A percentile compares a stretch with the other conserved stretches of the same genome.
Conservation (phyloP, 2,113 vertebrate species). For the cattle (Bos taurus) region ARS-UCD2.0 NC_037344.1:41643501-41644000, state of each 20-base stretch:
- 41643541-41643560: neutral
- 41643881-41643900: neutral
- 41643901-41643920: neutral
- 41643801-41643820: fast-evolving
- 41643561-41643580: neutral
- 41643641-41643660: too few relatives aligned
- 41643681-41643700: too few relatives aligned
- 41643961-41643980: neutral
- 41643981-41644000: neutral
- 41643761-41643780: neutral
- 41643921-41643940: neutral
- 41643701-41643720: too few relatives aligned
- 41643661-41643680: too few relatives aligned
- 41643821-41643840: neutral
- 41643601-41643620: neutral
- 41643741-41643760: neutral
- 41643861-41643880: neutral
- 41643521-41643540: neutral
- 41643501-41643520: neutral
- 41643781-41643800: neutral
- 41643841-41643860: neutral
- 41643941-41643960: neutral
- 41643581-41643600: neutral
- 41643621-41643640: neutral
- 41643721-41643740: neutral